Base-by-base conservation (phyloP, 2,888 invertebrate genomes). In the Molanna angustata region DNA sequence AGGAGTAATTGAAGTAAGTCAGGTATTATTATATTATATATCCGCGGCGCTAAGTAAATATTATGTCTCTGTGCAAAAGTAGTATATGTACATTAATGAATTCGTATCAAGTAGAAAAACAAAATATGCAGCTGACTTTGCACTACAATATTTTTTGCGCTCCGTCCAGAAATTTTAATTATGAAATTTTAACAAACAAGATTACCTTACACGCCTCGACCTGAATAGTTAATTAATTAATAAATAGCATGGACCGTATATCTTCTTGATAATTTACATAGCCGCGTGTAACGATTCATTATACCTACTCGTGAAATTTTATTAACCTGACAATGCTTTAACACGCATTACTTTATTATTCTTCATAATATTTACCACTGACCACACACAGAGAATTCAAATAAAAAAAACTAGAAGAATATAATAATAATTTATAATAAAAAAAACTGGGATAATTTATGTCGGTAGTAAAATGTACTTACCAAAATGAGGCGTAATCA, bases 191-290 rank as follows among this genome's bases (percentile, higher is more conserved):
- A n/a, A 39, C 22, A 40, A 31, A 40, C 18, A 48, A 48, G 19
- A n/a, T 18, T 39, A n/a, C n/a, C n/a, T n/a, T n/a, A 18, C 31
- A 18, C 40, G 31, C 48, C 48, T 40, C 17, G 11, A 17, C 40
- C 21, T 47, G 21, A 21, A 22, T 16, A 35, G 33, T 42, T 54
- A 57, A 57, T 57, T 57, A 57, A 57, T 57, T 57, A 57, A 57
- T 57, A 57, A 57, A 57, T 57, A 52, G 41, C 52, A 54, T 33
- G 49, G 49, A 44, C 45, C 32, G 47, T 57, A 54, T 57, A 54
- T 57, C 57, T 57, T 49, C 45, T 49, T 22, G 54, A 49, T 57
- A 54, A 57, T 57, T 54, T 57, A 57, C 57, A 54, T 50, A 49
- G 52, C 52, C 16, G 42, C 54, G 27, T 51, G 57, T 37, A 54